phyloP scores from a whole-genome alignment of 2,888 invertebrate genomes.

The Cataglyphis altisquamis region DNA sequence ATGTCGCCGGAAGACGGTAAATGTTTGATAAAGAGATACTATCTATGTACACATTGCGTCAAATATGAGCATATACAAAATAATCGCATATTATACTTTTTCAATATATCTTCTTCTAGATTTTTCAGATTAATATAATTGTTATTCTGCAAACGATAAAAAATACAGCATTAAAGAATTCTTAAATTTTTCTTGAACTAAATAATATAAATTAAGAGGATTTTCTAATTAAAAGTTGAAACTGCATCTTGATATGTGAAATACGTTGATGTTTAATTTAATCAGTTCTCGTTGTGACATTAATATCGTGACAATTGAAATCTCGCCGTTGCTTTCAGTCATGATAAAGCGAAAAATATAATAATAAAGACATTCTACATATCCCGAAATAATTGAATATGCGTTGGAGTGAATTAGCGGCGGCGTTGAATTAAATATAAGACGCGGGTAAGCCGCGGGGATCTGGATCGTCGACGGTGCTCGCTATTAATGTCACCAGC shows the following conservation, averaged over 20 bases:
- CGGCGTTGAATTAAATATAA: slow-evolving; percentile 84
- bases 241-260: background rate
- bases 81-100: background rate
- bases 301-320: slow-evolving; percentile 15
- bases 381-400: slow-evolving; percentile 81
- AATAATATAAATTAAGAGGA: background rate
- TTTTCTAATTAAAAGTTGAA: background rate
- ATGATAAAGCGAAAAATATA: slow-evolving; percentile 39
- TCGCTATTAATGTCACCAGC: slow-evolving; percentile 83
- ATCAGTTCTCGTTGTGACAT: slow-evolving; percentile 36
- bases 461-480: slow-evolving; percentile 76
- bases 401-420: slow-evolving; percentile 80
- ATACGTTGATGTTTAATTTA: slow-evolving; percentile 25
- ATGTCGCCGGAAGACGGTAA: slow-evolving; percentile 3
- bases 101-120: background rate
- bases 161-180: background rate
- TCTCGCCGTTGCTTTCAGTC: slow-evolving; percentile 3
- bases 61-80: background rate
- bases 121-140: background rate
- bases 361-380: slow-evolving; percentile 69
- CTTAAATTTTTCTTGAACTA: background rate
- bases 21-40: background rate
- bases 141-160: background rate
- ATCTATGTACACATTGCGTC: background rate
- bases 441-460: slow-evolving; percentile 74